Conservation (phyloP, 2,113 vertebrate species). For the Orientallactaga bullata region DNA sequence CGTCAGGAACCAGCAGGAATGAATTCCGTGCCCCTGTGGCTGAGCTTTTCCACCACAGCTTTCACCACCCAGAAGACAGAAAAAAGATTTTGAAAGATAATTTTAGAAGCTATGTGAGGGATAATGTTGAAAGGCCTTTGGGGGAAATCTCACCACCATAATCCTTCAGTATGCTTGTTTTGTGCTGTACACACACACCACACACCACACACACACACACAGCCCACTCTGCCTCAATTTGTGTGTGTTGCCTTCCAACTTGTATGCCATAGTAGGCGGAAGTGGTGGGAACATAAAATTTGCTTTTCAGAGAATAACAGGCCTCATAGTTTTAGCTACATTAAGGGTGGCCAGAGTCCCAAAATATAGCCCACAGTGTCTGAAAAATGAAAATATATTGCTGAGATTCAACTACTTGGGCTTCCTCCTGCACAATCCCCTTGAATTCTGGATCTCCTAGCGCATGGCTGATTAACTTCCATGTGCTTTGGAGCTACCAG, state of each 20-base stretch:
- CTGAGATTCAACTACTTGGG: not conserved
- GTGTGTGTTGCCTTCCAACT: not conserved
- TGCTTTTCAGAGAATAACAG: conserved; percentile 60
- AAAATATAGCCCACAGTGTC: conserved; percentile 55
- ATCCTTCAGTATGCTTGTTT: not conserved
- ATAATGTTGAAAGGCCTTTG: not conserved
- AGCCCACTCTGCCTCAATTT: not conserved
- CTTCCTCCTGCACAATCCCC: not conserved
- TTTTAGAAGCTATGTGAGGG: not conserved
- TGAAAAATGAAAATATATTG: conserved; percentile 52
- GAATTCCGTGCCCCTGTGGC: not conserved
- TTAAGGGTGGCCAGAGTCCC: conserved; percentile 43
- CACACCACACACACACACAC: not conserved
- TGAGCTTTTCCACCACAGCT: not conserved
- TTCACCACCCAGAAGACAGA: not conserved
- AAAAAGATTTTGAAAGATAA: conserved; percentile 24
- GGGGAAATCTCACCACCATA: not conserved
- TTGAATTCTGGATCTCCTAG: not conserved
- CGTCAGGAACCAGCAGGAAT: not conserved
- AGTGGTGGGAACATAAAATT: conserved; percentile 42
- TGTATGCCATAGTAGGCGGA: not conserved
- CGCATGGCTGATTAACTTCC: not conserved
- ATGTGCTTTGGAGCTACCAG: not conserved
- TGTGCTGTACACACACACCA: not conserved
- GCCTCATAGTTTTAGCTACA: conserved; percentile 51